Base-by-base conservation (phyloP, 2,888 invertebrate species). In the Campoplex nolae region DNA sequence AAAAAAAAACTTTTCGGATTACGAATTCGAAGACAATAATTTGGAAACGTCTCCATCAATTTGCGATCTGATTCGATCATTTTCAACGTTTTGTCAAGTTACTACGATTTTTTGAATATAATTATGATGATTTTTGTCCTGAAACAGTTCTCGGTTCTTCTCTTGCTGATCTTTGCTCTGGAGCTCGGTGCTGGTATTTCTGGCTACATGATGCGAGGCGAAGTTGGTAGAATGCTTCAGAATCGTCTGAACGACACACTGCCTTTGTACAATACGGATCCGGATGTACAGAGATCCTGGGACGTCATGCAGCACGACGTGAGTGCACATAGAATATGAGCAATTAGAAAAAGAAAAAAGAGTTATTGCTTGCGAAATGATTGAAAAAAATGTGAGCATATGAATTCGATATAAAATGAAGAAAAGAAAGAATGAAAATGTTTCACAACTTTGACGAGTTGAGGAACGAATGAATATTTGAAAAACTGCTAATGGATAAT, bases 221-320 rank as follows among this genome's bases (percentile, higher is more conserved):
- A 97, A 89, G 95, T 98, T 78, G 96, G 96, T 91, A 94, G 94
- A 0, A 96, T 97, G 92, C 95, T 98, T 89, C 95, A 97, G 91
- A 95, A 95, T 3, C 96, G 96, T 89, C 96, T 98, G 92, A 97
- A 97, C 95, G 95, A 95, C 77, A 97, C 96, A 90, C 97, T 97
- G 96, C 95, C 95, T 89, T 95, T 96, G 88, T 99, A 97, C 94
- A 95, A 95, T 4, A 95, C 93, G 7, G 96, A 97, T 90, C 92
- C 94, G 0, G 96, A 96, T 88, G 96, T 97, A 79, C 96, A 96
- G 80, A 96, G 96, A 92, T 97, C 97, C 73, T 98, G 98, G 97
- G 96, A 98, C 93, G 96, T 97, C 90, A 95, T 98, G 92, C 98
- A 99, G 95, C 97, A 96, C 92, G 97, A 98, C 94, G 98, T 98